Evolutionary conservation across 2,797 vertebrate species (phyloP).

Genomic region (Gallinago stenura): DNA sequence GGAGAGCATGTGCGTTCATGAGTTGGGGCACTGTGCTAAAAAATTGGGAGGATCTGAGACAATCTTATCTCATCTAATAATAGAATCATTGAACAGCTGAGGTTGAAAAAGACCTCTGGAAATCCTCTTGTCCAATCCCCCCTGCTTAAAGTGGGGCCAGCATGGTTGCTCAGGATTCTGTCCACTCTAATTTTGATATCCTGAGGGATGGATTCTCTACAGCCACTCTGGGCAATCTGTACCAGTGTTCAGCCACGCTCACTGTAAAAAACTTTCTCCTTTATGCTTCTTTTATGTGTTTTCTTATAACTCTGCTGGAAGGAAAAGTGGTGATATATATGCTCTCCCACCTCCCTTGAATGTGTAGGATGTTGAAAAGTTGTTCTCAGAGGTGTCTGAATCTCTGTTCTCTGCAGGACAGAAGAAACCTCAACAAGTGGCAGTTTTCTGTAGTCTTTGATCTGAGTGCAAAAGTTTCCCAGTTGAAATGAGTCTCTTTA

Average conservation of each 20-base stretch:
- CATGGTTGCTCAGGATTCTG: background rate
- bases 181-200: background rate
- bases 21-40: background rate
- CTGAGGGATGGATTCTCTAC: background rate
- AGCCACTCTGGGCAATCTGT: background rate
- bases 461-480: background rate
- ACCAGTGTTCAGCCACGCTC: background rate
- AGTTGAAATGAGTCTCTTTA: background rate
- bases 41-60: background rate
- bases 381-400: background rate
- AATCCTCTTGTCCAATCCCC: background rate
- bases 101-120: background rate
- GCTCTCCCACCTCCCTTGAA: background rate
- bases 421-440: background rate
- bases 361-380: background rate
- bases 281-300: accelerated
- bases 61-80: background rate
- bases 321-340: background rate
- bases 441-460: background rate
- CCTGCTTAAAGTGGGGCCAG: accelerated
- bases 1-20: accelerated
- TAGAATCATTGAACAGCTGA: background rate
- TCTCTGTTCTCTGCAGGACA: background rate
- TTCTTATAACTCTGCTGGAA: background rate
- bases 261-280: background rate